phyloP scores from a whole-genome alignment of 2,797 vertebrate species.

The Lacerta agilis region DNA sequence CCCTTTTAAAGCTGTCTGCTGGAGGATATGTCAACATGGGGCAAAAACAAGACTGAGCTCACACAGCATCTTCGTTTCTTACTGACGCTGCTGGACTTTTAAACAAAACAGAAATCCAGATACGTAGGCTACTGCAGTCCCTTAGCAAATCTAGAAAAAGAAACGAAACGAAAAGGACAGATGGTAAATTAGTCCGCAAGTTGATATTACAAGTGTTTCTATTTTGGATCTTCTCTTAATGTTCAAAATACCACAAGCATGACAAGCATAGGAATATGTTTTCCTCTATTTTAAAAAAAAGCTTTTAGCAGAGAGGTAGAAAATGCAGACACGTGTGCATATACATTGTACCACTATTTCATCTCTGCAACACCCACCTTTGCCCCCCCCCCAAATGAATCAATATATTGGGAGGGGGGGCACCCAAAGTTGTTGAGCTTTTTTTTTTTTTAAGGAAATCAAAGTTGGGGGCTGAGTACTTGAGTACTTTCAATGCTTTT shows the following conservation, averaged over 20 bases:
- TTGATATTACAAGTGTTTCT: slow-evolving; percentile 5
- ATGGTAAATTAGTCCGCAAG: slow-evolving; percentile 12
- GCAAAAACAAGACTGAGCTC: background rate
- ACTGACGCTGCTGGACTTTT: background rate
- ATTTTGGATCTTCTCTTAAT: background rate
- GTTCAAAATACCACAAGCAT: slow-evolving; percentile 7
- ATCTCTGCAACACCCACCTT: background rate
- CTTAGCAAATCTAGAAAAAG: background rate
- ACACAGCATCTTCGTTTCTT: background rate
- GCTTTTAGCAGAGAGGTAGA: background rate
- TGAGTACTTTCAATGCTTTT: no score
- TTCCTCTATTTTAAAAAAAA: background rate
- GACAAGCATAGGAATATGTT: background rate
- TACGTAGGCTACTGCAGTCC: background rate
- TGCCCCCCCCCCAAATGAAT: background rate
- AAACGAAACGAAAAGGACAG: background rate
- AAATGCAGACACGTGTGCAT: background rate
- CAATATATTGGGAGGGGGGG: background rate
- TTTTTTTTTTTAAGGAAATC: no score
- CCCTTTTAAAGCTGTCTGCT: background rate
- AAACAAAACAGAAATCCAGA: background rate
- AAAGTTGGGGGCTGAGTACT: no score
- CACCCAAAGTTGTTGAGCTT: background rate
- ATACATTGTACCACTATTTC: background rate
- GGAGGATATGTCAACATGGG: no score